Evolutionary conservation across 2,113 vertebrate genomes (phyloP).

Genomic region (Lepidothrix coronata): DNA sequence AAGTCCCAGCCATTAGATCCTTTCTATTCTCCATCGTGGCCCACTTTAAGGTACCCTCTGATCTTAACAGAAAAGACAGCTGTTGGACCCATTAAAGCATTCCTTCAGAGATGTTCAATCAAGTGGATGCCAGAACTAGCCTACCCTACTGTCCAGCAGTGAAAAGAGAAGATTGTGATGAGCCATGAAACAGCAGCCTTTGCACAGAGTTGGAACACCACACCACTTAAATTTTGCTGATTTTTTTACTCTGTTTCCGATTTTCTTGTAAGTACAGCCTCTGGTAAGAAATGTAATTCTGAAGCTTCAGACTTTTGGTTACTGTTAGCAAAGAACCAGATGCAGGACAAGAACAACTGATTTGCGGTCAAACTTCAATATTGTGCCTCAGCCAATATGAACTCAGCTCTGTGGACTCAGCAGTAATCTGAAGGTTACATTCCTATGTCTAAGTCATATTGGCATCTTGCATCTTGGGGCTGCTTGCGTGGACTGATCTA

Average conservation of each 20-base stretch:
- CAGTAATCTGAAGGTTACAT: background rate
- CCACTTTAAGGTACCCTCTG: background rate
- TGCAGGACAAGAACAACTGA: background rate
- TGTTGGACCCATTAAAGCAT: background rate
- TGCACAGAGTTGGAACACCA: background rate
- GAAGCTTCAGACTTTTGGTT: background rate
- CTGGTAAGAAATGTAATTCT: background rate
- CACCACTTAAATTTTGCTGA: background rate
- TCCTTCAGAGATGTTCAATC: background rate
- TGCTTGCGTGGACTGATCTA: background rate
- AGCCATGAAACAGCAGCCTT: background rate
- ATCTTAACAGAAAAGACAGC: background rate
- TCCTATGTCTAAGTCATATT: background rate
- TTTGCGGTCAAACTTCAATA: background rate
- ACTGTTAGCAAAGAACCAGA: background rate
- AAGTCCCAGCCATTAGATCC: background rate
- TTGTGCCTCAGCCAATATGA: background rate
- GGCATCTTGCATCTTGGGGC: background rate
- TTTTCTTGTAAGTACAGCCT: background rate
- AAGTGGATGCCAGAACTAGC: background rate
- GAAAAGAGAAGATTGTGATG: background rate
- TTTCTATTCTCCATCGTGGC: background rate
- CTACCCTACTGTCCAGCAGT: background rate
- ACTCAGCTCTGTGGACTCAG: background rate
- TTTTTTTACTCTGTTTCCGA: background rate